Conservation (phyloP, 2,797 vertebrate genomes). For the Neosilurus hyrtlii region DNA sequence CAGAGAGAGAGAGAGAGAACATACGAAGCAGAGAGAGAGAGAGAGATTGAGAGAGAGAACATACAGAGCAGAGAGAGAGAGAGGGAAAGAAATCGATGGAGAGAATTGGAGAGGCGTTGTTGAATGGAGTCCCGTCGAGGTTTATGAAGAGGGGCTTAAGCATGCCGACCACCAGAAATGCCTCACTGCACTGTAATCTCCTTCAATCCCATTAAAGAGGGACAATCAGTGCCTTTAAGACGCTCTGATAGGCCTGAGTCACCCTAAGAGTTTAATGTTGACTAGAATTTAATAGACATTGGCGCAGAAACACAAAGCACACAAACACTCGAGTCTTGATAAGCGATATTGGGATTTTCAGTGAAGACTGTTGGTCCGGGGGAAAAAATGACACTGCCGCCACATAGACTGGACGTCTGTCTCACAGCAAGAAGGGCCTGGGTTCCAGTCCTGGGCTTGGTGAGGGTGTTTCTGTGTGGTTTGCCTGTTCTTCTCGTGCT, state of each 20-base stretch:
- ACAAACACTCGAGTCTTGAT: neutral
- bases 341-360: neutral
- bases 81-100: slow-evolving; percentile 20
- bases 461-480: no score
- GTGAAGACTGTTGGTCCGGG: neutral
- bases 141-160: slow-evolving; percentile 61
- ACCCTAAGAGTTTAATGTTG: slow-evolving; percentile 59
- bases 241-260: slow-evolving; percentile 62
- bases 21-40: neutral
- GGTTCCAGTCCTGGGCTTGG: no score
- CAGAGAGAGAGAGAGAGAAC: neutral
- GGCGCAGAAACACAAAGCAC: neutral
- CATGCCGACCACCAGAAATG: slow-evolving; percentile 55
- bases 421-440: no score
- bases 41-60: neutral
- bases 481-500: no score
- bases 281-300: slow-evolving; percentile 40
- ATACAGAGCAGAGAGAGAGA: slow-evolving; percentile 10
- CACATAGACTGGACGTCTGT: no score
- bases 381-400: no score
- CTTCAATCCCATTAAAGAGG: slow-evolving; percentile 69
- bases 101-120: slow-evolving; percentile 36
- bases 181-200: slow-evolving; percentile 68
- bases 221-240: slow-evolving; percentile 65
- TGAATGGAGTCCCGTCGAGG: slow-evolving; percentile 24